Conservation (phyloP, 2,113 vertebrate genomes). For the Amblyopsis rosae region DNA sequence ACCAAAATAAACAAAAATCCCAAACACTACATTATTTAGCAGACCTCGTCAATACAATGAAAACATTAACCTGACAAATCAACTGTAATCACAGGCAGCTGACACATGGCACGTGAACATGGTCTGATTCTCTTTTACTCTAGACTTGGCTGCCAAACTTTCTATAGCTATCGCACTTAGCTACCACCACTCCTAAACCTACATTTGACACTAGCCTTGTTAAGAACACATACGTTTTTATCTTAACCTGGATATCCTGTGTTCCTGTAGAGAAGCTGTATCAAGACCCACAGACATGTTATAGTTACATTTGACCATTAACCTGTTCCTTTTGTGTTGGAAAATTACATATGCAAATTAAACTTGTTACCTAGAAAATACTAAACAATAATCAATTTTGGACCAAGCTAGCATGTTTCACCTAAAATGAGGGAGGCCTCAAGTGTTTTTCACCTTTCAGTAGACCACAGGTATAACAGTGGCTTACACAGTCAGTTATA, state of each 20-base stretch:
- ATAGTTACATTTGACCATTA: conserved; percentile 53
- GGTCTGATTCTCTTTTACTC: conserved; percentile 42
- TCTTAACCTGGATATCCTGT: conserved; percentile 69
- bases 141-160: conserved; percentile 57
- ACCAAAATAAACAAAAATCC: conserved; percentile 48
- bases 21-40: conserved; percentile 61
- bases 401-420: conserved; percentile 59
- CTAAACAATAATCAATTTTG: conserved; percentile 59
- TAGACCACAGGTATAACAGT: conserved; percentile 41
- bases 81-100: conserved; percentile 65
- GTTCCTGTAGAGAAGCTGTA: conserved; percentile 61
- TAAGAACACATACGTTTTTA: conserved; percentile 67
- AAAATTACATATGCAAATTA: conserved; percentile 47
- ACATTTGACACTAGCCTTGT: conserved; percentile 55
- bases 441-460: conserved; percentile 53
- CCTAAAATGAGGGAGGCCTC: conserved; percentile 40
- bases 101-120: conserved; percentile 70
- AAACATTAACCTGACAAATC: conserved; percentile 54
- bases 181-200: conserved; percentile 55
- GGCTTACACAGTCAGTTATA: conserved; percentile 34
- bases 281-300: conserved; percentile 43
- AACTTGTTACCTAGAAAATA: conserved; percentile 53
- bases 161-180: conserved; percentile 47
- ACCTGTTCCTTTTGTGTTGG: conserved; percentile 12
- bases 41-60: conserved; percentile 49